Conservation (phyloP, 1,140 invertebrate genomes). For the Scylla paramamosain region DNA sequence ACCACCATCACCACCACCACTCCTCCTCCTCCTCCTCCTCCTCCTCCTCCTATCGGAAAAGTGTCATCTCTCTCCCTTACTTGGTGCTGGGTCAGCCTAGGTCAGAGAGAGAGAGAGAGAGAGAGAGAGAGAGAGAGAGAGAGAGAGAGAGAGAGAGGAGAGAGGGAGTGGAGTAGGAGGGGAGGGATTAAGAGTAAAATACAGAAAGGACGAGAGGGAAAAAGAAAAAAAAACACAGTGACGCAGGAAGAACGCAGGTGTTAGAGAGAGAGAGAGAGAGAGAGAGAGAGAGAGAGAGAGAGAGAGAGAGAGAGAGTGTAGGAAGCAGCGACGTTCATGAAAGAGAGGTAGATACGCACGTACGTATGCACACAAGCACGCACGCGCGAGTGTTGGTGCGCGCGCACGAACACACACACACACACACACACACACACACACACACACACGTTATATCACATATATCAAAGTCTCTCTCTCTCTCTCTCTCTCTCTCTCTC, state of each 20-base stretch:
- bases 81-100: not conserved
- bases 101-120: not conserved
- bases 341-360: not conserved
- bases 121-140: too few species aligned
- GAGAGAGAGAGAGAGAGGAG: not conserved
- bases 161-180: not conserved
- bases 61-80: not conserved
- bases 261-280: not conserved
- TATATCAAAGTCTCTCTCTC: not conserved
- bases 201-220: not conserved
- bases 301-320: not conserved
- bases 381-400: not conserved
- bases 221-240: not conserved
- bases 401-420: not conserved
- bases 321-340: not conserved
- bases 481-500: not conserved
- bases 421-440: not conserved
- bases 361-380: not conserved
- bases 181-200: not conserved
- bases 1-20: not conserved
- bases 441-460: too few species aligned
- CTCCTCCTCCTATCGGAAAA: conserved; percentile 1
- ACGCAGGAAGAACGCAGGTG: not conserved
- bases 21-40: not conserved
- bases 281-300: not conserved